Evolutionary conservation across 2,888 invertebrate species (phyloP).

Genomic region (Thymelicus sylvestris): DNA sequence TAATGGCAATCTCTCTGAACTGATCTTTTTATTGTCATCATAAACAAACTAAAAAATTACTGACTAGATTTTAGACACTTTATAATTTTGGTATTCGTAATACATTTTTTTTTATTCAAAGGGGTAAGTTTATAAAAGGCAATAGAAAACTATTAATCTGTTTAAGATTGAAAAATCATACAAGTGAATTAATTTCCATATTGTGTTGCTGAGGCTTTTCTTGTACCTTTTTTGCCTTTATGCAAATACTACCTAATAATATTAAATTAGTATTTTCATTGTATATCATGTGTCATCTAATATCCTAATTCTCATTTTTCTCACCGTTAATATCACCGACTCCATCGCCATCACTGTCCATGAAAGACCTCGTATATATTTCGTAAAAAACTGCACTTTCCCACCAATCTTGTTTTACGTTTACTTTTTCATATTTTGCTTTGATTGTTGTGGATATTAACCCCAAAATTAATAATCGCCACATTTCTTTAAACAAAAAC

Average conservation of each 20-base stretch:
- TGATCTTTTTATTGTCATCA: too few relatives aligned
- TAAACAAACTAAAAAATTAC: not conserved
- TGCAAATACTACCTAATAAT: too few relatives aligned
- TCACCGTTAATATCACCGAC: conserved; percentile 85
- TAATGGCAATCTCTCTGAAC: too few relatives aligned
- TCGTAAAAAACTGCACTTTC: conserved; percentile 90
- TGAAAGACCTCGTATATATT: conserved; percentile 91
- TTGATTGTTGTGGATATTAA: conserved; percentile 46
- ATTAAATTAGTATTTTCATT: too few relatives aligned
- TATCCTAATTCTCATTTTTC: not conserved
- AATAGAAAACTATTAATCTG: too few relatives aligned
- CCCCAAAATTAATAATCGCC: conserved; percentile 51
- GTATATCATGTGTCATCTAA: not conserved
- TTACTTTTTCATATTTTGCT: conserved; percentile 59
- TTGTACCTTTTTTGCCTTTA: too few relatives aligned
- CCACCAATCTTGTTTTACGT: conserved; percentile 88
- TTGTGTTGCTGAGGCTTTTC: too few relatives aligned
- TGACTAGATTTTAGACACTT: too few relatives aligned
- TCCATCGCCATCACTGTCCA: conserved; percentile 91
- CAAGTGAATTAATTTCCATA: too few relatives aligned
- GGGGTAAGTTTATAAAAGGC: not conserved
- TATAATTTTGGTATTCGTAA: too few relatives aligned
- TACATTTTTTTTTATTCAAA: too few relatives aligned
- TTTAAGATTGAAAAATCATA: too few relatives aligned
- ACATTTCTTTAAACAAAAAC: conserved; percentile 56